Base-by-base conservation (phyloP, 2,888 invertebrate genomes). In the Ichneumoninae sp. region DNA sequence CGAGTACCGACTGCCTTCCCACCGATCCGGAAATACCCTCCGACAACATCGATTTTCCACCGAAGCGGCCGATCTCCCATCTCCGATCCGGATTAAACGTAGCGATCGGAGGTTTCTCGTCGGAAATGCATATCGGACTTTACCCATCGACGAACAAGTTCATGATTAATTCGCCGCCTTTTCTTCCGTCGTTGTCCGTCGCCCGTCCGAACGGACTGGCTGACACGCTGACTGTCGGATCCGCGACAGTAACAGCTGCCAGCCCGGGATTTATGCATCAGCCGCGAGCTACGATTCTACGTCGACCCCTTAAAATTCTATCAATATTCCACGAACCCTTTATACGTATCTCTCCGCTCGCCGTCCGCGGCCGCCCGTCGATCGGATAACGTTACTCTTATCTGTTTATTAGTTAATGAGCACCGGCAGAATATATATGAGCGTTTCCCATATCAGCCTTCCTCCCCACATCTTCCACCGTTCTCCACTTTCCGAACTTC, bases 391-490 rank as follows among this genome's bases (percentile, higher is more conserved):
- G 86, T 87, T 87, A 87, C 87, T 88, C 89, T 88, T 88, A 88
- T 85, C 89, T 90, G 88, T 88, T 90, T 47, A 16, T 47, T 89
- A 88, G 86, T 90, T 91, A 89, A 91, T 89, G 89, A 87, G 83
- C 81, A 86, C 30, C 87, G 33, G 36, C 71, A 50, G 26, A 73
- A 73, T 73, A 60, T 47, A 47, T 47, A 16, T 47, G 44, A 60
- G 30, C 44, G 22, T 2, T 63, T 71, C 47, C 7, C 50, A 36
- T n/a, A 57, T 66, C 52, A 40, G 22, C 19, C 36, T 50, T 57
- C 22, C 36, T 68, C 65, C 47, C 54, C 6, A 57, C 69, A 52
- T 40, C 65, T 66, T 44, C 36, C 30, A 33, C 82, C 65, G 7
- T 66, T 22, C 13, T 22, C n/a, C 50, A 30, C 65, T 36, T 78